These are phyloP conservation scores for Sylvilagus bachmani DNA, from an alignment of 2,113 vertebrate genomes.

Conservation along the genomic window DNA sequence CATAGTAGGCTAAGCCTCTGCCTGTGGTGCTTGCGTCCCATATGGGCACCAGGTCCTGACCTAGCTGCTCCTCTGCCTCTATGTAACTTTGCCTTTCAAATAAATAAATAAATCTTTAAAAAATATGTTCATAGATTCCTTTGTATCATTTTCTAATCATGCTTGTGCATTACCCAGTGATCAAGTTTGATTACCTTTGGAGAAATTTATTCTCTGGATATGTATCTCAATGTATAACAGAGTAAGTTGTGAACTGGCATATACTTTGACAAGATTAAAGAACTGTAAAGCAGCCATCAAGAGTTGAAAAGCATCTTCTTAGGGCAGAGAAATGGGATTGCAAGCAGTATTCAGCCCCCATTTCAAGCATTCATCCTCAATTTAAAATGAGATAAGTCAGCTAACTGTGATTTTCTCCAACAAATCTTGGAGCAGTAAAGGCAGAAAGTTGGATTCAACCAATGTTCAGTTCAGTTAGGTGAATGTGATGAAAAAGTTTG, in stretches of 20 bases:
- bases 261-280: neutral
- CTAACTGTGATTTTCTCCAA: constrained; percentile 16
- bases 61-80: no score
- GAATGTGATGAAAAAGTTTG: neutral
- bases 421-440: neutral
- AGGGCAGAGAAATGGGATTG: neutral
- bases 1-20: no score
- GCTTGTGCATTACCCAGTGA: rapidly evolving
- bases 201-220: neutral
- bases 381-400: constrained; percentile 19
- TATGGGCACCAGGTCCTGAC: no score
- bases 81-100: no score
- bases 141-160: neutral
- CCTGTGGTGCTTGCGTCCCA: no score
- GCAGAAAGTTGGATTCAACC: neutral
- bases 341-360: neutral
- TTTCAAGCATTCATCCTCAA: constrained; percentile 4
- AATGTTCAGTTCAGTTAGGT: neutral
- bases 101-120: neutral
- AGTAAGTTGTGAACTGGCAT: neutral
- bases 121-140: neutral
- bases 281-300: constrained; percentile 23
- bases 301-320: constrained; percentile 28
- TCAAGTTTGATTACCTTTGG: neutral
- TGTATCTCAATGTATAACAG: neutral